Evolutionary conservation across 2,113 vertebrate genomes (phyloP).

Genomic region (Pseudorhombus dupliciocellatus): DNA sequence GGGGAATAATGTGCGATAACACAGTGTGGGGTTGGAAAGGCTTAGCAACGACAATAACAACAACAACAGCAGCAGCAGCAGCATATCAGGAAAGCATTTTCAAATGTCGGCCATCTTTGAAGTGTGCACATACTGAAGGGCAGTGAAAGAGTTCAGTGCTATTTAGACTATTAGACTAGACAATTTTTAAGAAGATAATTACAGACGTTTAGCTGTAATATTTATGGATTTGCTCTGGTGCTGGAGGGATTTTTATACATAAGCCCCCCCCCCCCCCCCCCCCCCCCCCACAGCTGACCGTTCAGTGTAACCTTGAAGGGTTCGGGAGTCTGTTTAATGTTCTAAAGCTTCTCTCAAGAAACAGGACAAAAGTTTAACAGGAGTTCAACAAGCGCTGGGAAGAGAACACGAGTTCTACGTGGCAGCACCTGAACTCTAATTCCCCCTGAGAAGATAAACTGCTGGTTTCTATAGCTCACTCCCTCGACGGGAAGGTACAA

Average conservation of each 20-base stretch:
- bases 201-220: background rate
- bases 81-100: slow-evolving; percentile 12
- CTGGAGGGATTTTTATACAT: background rate
- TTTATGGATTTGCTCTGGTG: too few relatives aligned
- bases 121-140: slow-evolving; percentile 33
- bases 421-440: slow-evolving; percentile 12
- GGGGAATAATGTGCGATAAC: slow-evolving; percentile 49
- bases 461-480: slow-evolving; percentile 14
- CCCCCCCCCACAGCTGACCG: background rate
- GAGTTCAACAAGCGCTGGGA: slow-evolving; percentile 40
- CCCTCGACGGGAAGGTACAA: background rate
- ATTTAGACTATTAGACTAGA: slow-evolving; percentile 6
- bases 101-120: slow-evolving; percentile 27
- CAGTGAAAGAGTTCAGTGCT: slow-evolving; percentile 18
- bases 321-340: slow-evolving; percentile 10
- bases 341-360: background rate
- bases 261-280: slow-evolving; percentile 1
- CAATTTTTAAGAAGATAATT: slow-evolving; percentile 10
- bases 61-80: slow-evolving; percentile 12
- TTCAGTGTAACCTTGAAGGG: background rate
- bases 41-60: slow-evolving; percentile 33
- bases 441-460: background rate
- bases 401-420: slow-evolving; percentile 11
- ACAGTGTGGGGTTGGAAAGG: slow-evolving; percentile 15
- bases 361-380: slow-evolving; percentile 7